Base-by-base conservation (phyloP, 2,797 vertebrate species). In the Chanos chanos region DNA sequence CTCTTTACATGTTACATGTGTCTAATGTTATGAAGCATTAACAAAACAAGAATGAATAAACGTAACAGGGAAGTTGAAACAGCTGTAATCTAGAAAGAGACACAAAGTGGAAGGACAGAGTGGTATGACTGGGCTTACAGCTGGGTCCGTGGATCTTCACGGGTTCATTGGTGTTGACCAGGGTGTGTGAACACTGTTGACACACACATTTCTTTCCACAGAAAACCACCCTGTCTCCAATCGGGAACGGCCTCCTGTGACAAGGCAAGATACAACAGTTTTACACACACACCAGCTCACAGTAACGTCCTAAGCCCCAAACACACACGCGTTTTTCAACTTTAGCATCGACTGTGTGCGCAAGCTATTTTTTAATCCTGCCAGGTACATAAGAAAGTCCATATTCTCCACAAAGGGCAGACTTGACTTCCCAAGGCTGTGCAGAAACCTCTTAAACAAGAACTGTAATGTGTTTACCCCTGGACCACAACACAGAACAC, bases 211-310 rank as follows among this genome's bases (percentile, higher is more conserved):
- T 94, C 87, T 98, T 97, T 57, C 95, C 95, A 1, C 94, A 95
- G 90, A 98, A 98, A 1, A 95, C 98, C 66, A 98, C 95, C 83
- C 93, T 93, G 88, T 97, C 94, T 81, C 95, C 95, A 1, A 98
- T 96, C 28, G 95, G 95, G 78, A 98, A 98, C 0, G 94, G 93
- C 70, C 94, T 94, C 89, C 95, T 98, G 82, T 70, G 39, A 49
- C 43, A 44, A 4, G 43, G 22, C 4, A 40, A 64, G 47, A 60
- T 1, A 25, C 15, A 43, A n/a, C 27, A 70, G 4, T 47, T 36
- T 50, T 19, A 22, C 21, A 27, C 21, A 61, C 18, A 36, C 27
- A 59, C 34, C 36, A 39, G 12, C 39, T 43, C 37, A 49, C 49
- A 52, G 33, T 72, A 27, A 49, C 13, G 63, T 60, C 61, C 24